Percentiles rank a stretch among this genome's conserved stretches.
These are phyloP conservation scores for Nannospalax galili DNA, from an alignment of 2,113 vertebrate species.

Conservation along the genomic window DNA sequence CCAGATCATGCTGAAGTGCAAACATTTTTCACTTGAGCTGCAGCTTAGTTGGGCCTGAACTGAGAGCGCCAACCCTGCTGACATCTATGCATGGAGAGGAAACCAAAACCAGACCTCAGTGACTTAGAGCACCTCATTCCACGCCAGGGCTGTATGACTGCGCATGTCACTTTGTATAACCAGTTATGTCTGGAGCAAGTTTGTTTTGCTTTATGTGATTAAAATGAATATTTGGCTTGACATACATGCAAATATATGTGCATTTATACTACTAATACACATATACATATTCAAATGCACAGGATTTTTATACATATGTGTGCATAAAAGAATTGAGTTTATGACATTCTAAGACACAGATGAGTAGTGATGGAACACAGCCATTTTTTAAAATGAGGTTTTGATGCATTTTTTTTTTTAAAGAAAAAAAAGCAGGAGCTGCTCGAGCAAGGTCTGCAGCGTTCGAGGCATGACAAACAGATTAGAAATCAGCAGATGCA, in stretches of 20 bases:
- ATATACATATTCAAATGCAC: constrained; percentile 43
- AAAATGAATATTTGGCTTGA: constrained; percentile 57
- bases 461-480: constrained; percentile 90
- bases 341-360: constrained; percentile 72
- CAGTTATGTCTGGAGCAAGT: constrained; percentile 1
- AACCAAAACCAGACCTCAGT: neutral
- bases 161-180: neutral
- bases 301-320: neutral
- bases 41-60: constrained; percentile 51
- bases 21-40: constrained; percentile 65
- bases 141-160: neutral
- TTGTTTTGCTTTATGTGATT: constrained; percentile 58
- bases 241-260: constrained; percentile 41
- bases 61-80: constrained; percentile 32
- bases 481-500: constrained; percentile 92
- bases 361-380: constrained; percentile 85
- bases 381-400: constrained; percentile 80
- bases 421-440: constrained; percentile 81
- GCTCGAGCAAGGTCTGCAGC: constrained; percentile 85
- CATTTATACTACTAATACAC: constrained; percentile 46
- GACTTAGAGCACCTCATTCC: neutral
- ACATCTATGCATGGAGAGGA: neutral
- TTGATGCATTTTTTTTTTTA: constrained; percentile 79
- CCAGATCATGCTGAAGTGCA: constrained; percentile 68
- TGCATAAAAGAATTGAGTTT: constrained; percentile 50